Evolutionary conservation across 2,888 invertebrate species (phyloP).

Genomic region (Folsomia manolachei): DNA sequence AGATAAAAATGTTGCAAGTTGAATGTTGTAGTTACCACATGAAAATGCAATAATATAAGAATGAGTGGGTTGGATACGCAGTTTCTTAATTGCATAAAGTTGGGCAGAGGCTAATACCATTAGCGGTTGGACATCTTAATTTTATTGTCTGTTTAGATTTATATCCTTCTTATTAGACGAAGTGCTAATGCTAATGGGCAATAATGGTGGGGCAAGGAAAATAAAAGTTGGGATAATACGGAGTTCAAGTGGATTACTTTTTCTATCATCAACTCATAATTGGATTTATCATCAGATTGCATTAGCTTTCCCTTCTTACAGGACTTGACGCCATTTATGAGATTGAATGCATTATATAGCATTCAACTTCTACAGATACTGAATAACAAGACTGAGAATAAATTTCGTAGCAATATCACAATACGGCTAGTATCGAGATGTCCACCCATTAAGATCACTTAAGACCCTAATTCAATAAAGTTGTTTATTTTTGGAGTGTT

Average conservation of each 20-base stretch:
- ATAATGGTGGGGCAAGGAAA: background rate
- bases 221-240: too few relatives aligned
- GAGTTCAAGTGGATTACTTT: too few relatives aligned
- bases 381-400: too few relatives aligned
- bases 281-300: constrained; percentile 20
- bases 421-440: too few relatives aligned
- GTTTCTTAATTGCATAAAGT: background rate
- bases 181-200: background rate
- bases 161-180: constrained; percentile 1
- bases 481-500: too few relatives aligned
- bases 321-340: background rate
- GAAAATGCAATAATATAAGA: background rate
- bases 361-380: too few relatives aligned
- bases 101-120: background rate
- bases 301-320: background rate
- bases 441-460: background rate
- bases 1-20: too few relatives aligned
- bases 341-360: too few relatives aligned
- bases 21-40: too few relatives aligned
- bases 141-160: constrained; percentile 18
- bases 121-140: constrained; percentile 21
- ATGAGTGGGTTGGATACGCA: constrained; percentile 11
- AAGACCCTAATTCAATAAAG: background rate
- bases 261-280: constrained; percentile 8
- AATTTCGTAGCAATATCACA: too few relatives aligned